These are phyloP conservation scores for Pinna nobilis DNA, from an alignment of 1,140 invertebrate genomes.

Conservation along the genomic window DNA sequence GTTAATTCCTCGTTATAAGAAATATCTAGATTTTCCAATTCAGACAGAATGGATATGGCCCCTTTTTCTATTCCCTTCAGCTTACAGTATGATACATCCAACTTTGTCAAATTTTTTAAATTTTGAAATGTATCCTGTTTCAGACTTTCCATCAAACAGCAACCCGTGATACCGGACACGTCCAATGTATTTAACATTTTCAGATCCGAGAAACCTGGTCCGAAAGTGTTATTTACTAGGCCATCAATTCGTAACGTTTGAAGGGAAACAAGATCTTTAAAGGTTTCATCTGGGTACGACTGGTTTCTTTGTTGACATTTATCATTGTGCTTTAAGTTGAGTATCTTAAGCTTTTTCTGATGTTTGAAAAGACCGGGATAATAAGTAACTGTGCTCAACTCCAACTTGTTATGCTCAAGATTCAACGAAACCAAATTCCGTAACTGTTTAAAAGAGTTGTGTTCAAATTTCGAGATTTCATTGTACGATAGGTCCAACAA, in stretches of 20 bases:
- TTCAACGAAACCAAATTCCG: neutral
- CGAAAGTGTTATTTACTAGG: neutral
- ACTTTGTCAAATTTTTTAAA: constrained; percentile 7
- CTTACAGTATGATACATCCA: constrained; percentile 23
- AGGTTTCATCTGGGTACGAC: constrained; percentile 1
- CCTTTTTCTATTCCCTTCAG: constrained; percentile 17
- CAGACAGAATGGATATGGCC: neutral
- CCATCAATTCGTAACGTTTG: constrained; percentile 9
- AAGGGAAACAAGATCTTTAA: neutral
- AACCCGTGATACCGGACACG: neutral
- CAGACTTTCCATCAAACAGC: neutral
- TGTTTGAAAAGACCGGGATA: neutral
- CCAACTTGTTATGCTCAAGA: neutral
- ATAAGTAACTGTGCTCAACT: neutral
- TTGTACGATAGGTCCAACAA: neutral
- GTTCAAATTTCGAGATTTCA: neutral
- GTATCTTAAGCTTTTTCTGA: neutral
- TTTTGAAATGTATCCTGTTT: neutral
- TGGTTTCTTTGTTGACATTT: neutral
- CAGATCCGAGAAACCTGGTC: neutral
- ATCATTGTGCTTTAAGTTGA: neutral
- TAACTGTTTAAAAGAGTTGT: neutral
- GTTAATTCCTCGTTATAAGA: constrained; percentile 23
- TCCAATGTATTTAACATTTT: constrained; percentile 13
- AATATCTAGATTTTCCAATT: constrained; percentile 8